phyloP scores from a whole-genome alignment of 2,888 invertebrate genomes.

The Ferrisia virgata region DNA sequence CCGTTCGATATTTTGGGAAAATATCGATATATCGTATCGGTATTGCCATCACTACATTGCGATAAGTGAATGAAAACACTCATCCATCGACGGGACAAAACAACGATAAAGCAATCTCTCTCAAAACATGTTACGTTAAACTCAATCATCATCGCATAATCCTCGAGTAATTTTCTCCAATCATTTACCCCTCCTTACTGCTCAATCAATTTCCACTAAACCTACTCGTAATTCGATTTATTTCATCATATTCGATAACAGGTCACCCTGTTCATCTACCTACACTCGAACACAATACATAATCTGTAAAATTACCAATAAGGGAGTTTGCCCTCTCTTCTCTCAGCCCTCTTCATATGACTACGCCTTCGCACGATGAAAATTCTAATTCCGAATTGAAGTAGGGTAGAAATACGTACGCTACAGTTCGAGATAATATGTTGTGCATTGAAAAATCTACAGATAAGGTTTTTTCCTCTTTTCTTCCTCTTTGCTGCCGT shows the following conservation, averaged over 20 bases:
- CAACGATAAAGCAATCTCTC: not conserved
- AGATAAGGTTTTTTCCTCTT: not conserved
- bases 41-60: too few species aligned
- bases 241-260: not conserved
- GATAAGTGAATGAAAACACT: too few species aligned
- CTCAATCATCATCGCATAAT: not conserved
- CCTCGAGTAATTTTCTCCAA: not conserved
- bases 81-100: too few species aligned
- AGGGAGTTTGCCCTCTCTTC: not conserved
- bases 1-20: too few species aligned
- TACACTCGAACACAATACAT: not conserved
- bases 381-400: not conserved
- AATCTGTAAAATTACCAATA: conserved; percentile 11
- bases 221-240: not conserved
- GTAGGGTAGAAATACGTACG: not conserved
- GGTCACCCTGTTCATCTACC: not conserved
- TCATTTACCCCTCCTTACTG: not conserved
- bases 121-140: too few species aligned
- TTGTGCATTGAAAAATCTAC: not conserved
- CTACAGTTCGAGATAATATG: too few species aligned
- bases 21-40: too few species aligned
- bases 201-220: not conserved
- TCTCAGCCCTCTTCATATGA: too few species aligned
- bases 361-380: not conserved
- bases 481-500: too few species aligned